A percentile compares a stretch with the other conserved stretches of the same genome.
phyloP scores from a whole-genome alignment of 1,140 invertebrate species.

The Drosophila quadrilineata region DNA sequence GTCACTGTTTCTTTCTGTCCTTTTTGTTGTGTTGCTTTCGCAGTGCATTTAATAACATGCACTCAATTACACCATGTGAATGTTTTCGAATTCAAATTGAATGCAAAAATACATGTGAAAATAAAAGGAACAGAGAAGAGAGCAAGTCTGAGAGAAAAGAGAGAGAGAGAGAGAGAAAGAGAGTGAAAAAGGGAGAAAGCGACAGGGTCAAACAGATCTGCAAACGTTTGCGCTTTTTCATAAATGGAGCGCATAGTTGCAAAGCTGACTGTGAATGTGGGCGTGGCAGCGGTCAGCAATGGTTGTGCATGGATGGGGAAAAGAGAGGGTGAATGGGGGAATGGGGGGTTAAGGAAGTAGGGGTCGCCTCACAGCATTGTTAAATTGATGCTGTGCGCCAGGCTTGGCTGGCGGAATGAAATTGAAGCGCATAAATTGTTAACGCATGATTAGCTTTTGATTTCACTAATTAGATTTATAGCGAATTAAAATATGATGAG shows the following conservation, averaged over 20 bases:
- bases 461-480: conserved; percentile 79
- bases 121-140: not conserved
- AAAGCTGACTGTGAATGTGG: conserved; percentile 28
- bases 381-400: conserved; percentile 26
- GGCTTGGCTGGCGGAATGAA: conserved; percentile 43
- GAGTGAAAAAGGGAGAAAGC: conserved; percentile 2
- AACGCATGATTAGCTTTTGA: conserved; percentile 77
- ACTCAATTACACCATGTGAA: conserved; percentile 66
- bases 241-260: too few relatives aligned
- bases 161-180: conserved; percentile 10
- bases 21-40: conserved; percentile 35
- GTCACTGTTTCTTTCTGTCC: conserved; percentile 23
- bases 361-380: conserved; percentile 1
- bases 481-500: conserved; percentile 65
- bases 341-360: not conserved
- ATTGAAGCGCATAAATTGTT: conserved; percentile 74
- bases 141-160: conserved; percentile 1
- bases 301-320: not conserved
- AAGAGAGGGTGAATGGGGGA: not conserved
- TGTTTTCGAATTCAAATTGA: conserved; percentile 59
- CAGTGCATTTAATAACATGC: conserved; percentile 58
- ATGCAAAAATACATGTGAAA: conserved; percentile 47
- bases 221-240: conserved; percentile 66
- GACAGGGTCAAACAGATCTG: conserved; percentile 51
- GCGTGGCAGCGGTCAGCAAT: conserved; percentile 12